Base-by-base conservation (phyloP, 2,113 vertebrate genomes). In the Hemicordylus capensis region DNA sequence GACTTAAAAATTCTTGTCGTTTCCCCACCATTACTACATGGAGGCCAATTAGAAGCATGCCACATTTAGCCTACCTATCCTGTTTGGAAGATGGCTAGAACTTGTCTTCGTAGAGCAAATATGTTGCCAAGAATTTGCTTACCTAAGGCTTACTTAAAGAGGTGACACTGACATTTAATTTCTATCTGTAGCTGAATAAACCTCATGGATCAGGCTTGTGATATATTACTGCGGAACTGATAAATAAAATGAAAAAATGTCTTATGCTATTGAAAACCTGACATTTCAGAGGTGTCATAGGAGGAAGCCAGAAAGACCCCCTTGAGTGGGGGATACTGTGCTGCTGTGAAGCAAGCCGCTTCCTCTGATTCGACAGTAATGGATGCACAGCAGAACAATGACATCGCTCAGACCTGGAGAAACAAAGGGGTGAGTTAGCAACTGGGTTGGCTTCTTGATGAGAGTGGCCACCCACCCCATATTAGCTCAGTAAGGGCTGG, bases 371-470 rank as follows among this genome's bases (percentile, higher is more conserved):
- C 61, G 64, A 61, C 14, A 54, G 28, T 63, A 63, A 48, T 63
- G 81, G 42, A 17, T 11, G 24, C n/a, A 48, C 20, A 37, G 28
- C 81, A 63, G 58, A 63, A 34, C 2, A 64, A 69, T 70, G 76
- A 70, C 84, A 63, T 72, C 76, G n/a, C n/a, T 42, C 56, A 63
- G 84, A 46, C 66, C 51, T 61, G 56, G 56, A 48, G 78, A 59
- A 44, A 63, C 42, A 70, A 83, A 79, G 64, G 39, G 76, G 76
- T 85, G 67, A 79, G 76, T 80, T 80, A 67, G 74, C 61, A 69
- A 14, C 58, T 80, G 37, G 56, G 76, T 31, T 85, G 64, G 46
- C 19, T 48, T 56, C 51, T 76, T 59, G 28, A 20, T 61, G 69
- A 54, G 37, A 59, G 20, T 46, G 11, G 8, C n/a, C 10, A 34